Conservation (phyloP, 2,113 vertebrate genomes). For the Calyptomena viridis region DNA sequence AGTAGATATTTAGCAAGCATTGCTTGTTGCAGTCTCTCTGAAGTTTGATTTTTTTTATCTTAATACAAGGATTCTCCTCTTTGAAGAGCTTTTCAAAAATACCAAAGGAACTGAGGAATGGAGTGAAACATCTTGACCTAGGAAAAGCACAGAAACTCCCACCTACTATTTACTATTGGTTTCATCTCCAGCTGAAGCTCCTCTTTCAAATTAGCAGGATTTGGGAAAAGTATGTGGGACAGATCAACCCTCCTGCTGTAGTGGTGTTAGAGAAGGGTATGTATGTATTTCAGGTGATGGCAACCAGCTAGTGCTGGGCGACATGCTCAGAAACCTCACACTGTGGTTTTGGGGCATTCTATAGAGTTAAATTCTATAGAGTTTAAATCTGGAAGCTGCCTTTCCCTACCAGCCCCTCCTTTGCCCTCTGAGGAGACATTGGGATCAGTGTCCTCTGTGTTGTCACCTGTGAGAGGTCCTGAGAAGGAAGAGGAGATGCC, state of each 20-base stretch:
- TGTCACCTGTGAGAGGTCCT: slow-evolving; percentile 66
- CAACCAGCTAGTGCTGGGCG: not conserved
- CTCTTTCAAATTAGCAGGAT: not conserved
- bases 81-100: not conserved
- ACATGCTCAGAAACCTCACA: not conserved
- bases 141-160: not conserved
- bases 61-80: not conserved
- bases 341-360: not conserved
- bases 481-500: slow-evolving; percentile 64
- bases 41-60: not conserved
- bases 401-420: not conserved
- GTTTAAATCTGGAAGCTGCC: not conserved
- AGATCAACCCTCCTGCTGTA: not conserved
- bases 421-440: not conserved
- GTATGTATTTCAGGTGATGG: not conserved
- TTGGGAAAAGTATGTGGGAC: not conserved
- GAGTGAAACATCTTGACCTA: not conserved
- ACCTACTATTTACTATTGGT: not conserved
- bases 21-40: not conserved
- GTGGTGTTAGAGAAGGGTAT: not conserved
- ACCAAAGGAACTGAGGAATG: not conserved
- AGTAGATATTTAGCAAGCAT: not conserved
- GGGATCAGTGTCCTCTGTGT: not conserved
- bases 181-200: not conserved
- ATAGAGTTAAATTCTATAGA: not conserved